Evolutionary conservation across 2,888 invertebrate genomes (phyloP).

Genomic region (Amiota minor): DNA sequence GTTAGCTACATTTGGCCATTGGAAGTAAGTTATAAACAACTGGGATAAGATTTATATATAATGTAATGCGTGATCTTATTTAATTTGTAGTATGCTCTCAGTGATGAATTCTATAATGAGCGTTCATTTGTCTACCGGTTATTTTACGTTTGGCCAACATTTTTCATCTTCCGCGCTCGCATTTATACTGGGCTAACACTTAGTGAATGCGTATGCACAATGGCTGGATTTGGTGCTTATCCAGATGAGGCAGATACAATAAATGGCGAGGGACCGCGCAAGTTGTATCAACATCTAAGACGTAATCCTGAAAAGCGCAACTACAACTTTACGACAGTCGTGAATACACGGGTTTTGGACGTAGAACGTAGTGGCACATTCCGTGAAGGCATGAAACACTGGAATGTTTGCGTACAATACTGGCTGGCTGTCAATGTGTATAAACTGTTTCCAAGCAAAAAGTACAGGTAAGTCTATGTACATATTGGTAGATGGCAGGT

Average conservation of each 20-base stretch:
- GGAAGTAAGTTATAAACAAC: slow-evolving; percentile 76
- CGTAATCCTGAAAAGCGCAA: slow-evolving; percentile 74
- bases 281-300: slow-evolving; percentile 78
- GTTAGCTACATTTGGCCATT: slow-evolving; percentile 82
- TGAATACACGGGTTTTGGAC: slow-evolving; percentile 87
- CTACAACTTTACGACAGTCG: slow-evolving; percentile 86
- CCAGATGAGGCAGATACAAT: slow-evolving; percentile 82
- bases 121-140: slow-evolving; percentile 84
- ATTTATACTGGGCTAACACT: slow-evolving; percentile 92
- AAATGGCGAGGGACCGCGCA: slow-evolving; percentile 89
- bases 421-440: slow-evolving; percentile 96
- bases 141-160: slow-evolving; percentile 89
- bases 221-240: slow-evolving; percentile 93
- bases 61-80: too few relatives aligned
- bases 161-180: slow-evolving; percentile 90
- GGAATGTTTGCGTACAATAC: slow-evolving; percentile 97
- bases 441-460: slow-evolving; percentile 83
- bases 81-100: slow-evolving; percentile 82
- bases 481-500: slow-evolving; percentile 10
- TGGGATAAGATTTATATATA: too few relatives aligned
- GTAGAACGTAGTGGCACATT: slow-evolving; percentile 89
- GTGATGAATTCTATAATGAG: slow-evolving; percentile 82
- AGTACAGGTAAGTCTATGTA: slow-evolving; percentile 68
- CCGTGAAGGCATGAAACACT: slow-evolving; percentile 90
- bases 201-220: slow-evolving; percentile 94